Evolutionary conservation across 2,797 vertebrate genomes (phyloP), one percentile per base, ranked within the genome.

Genomic region (Sus cebifrons): DNA sequence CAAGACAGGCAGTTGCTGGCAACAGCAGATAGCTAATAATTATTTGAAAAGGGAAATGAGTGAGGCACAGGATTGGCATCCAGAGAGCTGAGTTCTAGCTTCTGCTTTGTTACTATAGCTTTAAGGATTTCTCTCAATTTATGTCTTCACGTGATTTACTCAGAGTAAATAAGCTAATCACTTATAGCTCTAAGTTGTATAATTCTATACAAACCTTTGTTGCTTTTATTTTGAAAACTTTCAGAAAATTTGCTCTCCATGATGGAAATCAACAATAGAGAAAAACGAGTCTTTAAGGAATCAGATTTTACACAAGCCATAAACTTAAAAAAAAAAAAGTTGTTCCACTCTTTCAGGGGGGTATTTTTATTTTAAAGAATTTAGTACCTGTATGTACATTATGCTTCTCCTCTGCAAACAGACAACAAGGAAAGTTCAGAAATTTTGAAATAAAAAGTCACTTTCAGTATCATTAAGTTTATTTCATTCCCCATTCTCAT

Each of bases 401-500:
- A 65, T 58, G 5, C 18, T 49, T 93, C 87, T 3, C 32, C 14
- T 58, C 79, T 89, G 15, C 20, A 96, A 96, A 62, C 29, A 86
- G 75, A 97, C 89, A 97, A 40, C 2, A 89, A 96, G 82, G 73
- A 64, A 64, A 74, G n/a, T 97, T 97, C 15, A 94, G n/a, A 94
- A 86, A 17, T 23, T 16, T 79, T 60, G n/a, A 90, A 77, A 60
- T 49, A 85, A 85, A 94, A 36, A 97, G 93, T 96, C 78, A 89
- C 70, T 97, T 88, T 58, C 86, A 97, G 15, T 97, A 82, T 95
- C 77, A 94, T 97, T 96, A 96, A 90, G 78, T 97, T 98, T 97
- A 96, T 97, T 98, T 96, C 64, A 29, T 97, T 98, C 98, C 67
- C 84, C 44, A 79, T 96, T 98, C 91, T 98, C 90, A 97, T 98